Conservation (phyloP, 2,888 invertebrate genomes). For the Agonopterix arenella region DNA sequence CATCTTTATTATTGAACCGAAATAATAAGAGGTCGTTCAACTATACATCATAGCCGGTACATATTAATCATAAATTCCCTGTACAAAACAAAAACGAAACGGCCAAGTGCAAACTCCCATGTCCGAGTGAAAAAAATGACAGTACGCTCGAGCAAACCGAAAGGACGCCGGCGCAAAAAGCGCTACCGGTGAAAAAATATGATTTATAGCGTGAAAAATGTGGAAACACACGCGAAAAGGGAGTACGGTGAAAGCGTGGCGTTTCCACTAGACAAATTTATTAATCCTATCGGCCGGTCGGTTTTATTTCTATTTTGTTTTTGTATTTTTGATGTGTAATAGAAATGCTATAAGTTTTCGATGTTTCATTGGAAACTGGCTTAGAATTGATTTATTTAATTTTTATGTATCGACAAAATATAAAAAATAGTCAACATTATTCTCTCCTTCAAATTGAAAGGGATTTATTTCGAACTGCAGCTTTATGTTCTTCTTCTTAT, state of each 20-base stretch:
- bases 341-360: too few species aligned
- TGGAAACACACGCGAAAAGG: conserved; percentile 73
- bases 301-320: conserved; percentile 41
- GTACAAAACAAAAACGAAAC: conserved; percentile 62
- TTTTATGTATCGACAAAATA: too few species aligned
- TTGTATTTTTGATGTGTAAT: conserved; percentile 11
- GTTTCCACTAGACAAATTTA: conserved; percentile 72
- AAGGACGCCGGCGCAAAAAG: conserved; percentile 70
- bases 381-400: too few species aligned
- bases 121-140: conserved; percentile 71
- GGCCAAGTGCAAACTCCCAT: conserved; percentile 63
- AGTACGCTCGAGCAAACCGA: conserved; percentile 67
- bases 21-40: conserved; percentile 35
- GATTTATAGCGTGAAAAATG: conserved; percentile 77
- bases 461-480: too few species aligned
- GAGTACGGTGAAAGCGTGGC: conserved; percentile 65
- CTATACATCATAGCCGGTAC: conserved; percentile 29
- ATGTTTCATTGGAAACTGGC: too few species aligned
- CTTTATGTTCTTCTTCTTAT: too few species aligned
- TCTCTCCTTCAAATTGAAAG: too few species aligned
- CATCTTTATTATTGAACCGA: conserved; percentile 6
- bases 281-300: conserved; percentile 63
- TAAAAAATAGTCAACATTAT: too few species aligned
- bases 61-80: conserved; percentile 62
- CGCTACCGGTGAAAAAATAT: conserved; percentile 75